phyloP scores from a whole-genome alignment of 2,888 invertebrate species.

The Sipunculus nudus region DNA sequence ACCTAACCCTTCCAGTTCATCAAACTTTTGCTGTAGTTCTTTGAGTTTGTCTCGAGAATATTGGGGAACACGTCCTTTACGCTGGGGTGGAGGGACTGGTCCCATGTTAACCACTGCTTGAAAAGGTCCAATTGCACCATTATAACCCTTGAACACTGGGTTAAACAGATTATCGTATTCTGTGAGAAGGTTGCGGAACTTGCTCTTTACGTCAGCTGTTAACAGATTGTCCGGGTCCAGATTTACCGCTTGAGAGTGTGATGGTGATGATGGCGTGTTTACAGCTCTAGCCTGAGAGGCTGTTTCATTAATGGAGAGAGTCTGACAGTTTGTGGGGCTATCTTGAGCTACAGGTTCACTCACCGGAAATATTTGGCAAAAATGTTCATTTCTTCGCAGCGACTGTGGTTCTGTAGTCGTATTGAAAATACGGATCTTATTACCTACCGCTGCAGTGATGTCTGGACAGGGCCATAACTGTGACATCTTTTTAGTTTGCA shows the following conservation, averaged over 20 bases:
- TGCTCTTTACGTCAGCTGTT: not conserved
- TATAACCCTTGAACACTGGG: constrained; percentile 32
- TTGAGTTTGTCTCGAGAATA: constrained; percentile 36
- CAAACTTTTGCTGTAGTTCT: constrained; percentile 38
- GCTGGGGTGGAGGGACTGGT: constrained; percentile 40
- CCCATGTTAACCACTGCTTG: constrained; percentile 43
- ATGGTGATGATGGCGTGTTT: too few relatives aligned
- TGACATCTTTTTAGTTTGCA: not conserved
- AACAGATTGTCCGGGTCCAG: constrained; percentile 30
- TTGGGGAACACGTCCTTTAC: constrained; percentile 41
- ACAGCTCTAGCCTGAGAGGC: too few relatives aligned
- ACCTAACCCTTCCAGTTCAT: constrained; percentile 41
- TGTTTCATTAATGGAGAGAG: too few relatives aligned
- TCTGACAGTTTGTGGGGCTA: too few relatives aligned
- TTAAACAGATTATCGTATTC: constrained; percentile 36
- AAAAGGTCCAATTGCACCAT: constrained; percentile 35
- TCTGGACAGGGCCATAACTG: constrained; percentile 17
- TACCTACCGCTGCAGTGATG: constrained; percentile 20
- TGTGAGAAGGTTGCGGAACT: constrained; percentile 15
- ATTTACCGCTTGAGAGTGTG: too few relatives aligned
- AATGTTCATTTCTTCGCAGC: constrained; percentile 25
- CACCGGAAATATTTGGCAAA: constrained; percentile 21
- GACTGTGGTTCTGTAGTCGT: constrained; percentile 17
- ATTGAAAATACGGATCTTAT: constrained; percentile 23
- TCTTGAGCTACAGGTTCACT: too few relatives aligned